Evolutionary conservation across 2,113 vertebrate genomes (phyloP).

Genomic region (Calidris pygmaea): DNA sequence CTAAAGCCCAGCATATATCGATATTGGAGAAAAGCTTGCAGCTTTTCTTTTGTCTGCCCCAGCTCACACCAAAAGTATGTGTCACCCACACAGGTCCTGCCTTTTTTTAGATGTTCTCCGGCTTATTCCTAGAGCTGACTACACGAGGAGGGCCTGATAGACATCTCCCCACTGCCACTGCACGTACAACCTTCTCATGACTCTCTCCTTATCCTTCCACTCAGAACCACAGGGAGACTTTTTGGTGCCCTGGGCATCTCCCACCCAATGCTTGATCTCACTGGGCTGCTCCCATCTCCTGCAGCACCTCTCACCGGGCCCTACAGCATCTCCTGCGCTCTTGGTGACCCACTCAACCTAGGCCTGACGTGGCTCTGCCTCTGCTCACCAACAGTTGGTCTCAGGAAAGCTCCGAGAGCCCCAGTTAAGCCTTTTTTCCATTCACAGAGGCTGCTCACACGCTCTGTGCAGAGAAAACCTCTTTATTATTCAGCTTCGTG

Average conservation of each 20-base stretch:
- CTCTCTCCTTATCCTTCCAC: neutral
- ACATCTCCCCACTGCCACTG: neutral
- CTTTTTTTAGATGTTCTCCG: neutral
- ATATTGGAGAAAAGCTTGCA: neutral
- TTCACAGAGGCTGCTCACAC: neutral
- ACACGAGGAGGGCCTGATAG: neutral
- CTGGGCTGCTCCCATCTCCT: neutral
- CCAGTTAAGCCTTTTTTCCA: neutral
- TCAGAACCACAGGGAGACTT: neutral
- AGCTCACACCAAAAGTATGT: neutral
- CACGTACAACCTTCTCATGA: neutral
- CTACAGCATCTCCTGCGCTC: neutral
- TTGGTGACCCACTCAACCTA: neutral
- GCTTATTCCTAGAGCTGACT: neutral
- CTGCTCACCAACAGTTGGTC: neutral
- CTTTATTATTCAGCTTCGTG: neutral
- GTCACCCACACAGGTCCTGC: neutral
- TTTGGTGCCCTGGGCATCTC: neutral
- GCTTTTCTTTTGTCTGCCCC: neutral
- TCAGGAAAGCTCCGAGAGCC: neutral
- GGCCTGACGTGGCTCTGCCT: neutral
- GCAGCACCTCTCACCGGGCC: neutral
- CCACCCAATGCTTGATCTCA: neutral
- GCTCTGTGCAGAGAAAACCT: neutral
- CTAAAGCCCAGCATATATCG: neutral